These are phyloP conservation scores for Ypsolopha sequella DNA, from an alignment of 2,888 invertebrate species.

Conservation along the genomic window DNA sequence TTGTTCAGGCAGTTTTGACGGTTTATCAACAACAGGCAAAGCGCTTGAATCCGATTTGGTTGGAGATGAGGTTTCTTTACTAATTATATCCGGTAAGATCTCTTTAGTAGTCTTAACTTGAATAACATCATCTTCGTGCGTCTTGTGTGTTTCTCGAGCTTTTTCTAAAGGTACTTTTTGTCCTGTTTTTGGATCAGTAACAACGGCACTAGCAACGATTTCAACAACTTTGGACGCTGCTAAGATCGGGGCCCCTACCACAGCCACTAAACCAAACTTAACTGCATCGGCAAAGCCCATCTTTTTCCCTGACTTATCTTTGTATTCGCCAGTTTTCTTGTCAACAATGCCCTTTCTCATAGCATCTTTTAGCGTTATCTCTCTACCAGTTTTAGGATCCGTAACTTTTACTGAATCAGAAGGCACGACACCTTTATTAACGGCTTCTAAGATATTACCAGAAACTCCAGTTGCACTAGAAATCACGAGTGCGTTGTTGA, in stretches of 20 bases:
- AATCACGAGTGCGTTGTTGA: slow-evolving; percentile 77
- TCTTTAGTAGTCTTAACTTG: slow-evolving; percentile 39
- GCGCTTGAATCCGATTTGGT: slow-evolving; percentile 11
- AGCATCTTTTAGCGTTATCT: slow-evolving; percentile 82
- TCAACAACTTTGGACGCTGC: slow-evolving; percentile 77
- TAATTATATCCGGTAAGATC: slow-evolving; percentile 4
- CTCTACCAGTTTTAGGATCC: slow-evolving; percentile 77
- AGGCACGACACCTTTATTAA: slow-evolving; percentile 81
- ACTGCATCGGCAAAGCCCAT: slow-evolving; percentile 81
- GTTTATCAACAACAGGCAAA: slow-evolving; percentile 12
- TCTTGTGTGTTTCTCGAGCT: slow-evolving; percentile 76
- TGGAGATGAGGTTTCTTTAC: not conserved
- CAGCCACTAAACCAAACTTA: slow-evolving; percentile 79
- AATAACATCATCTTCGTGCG: slow-evolving; percentile 54
- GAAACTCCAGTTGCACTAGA: slow-evolving; percentile 79
- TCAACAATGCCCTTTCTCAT: slow-evolving; percentile 82
- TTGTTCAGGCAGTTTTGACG: slow-evolving; percentile 10
- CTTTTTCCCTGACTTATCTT: slow-evolving; percentile 74
- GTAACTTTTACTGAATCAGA: slow-evolving; percentile 76
- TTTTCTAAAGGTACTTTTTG: slow-evolving; percentile 84
- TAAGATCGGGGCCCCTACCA: slow-evolving; percentile 81
- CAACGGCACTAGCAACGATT: slow-evolving; percentile 69
- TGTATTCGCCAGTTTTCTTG: slow-evolving; percentile 75
- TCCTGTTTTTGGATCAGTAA: slow-evolving; percentile 82
- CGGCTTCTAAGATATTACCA: slow-evolving; percentile 80